phyloP scores from a whole-genome alignment of 2,888 invertebrate genomes.

The Luffia ferchaultella region DNA sequence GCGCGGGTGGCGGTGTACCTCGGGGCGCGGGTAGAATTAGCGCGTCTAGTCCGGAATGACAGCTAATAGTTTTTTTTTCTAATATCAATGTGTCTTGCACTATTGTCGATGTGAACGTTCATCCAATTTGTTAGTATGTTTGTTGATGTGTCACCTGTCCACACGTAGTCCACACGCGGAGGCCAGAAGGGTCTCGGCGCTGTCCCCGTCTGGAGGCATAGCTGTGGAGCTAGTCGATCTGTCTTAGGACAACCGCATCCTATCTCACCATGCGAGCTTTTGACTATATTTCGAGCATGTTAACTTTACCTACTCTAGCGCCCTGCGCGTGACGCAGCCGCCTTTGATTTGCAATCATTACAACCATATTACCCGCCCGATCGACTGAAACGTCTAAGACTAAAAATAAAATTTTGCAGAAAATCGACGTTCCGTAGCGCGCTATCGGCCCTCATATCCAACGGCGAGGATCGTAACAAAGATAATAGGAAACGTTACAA shows the following conservation, averaged over 20 bases:
- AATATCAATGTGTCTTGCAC: slow-evolving; percentile 47
- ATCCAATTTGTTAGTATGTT: slow-evolving; percentile 58
- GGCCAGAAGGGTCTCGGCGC: slow-evolving; percentile 18
- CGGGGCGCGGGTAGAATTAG: slow-evolving; percentile 35
- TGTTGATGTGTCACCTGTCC: slow-evolving; percentile 62
- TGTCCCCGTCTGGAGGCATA: slow-evolving; percentile 30
- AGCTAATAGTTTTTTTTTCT: slow-evolving; percentile 50
- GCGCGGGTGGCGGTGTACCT: background rate
- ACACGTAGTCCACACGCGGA: slow-evolving; percentile 32
- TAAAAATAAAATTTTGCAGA: slow-evolving; percentile 63
- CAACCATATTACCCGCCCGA: slow-evolving; percentile 1
- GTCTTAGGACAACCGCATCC: slow-evolving; percentile 47
- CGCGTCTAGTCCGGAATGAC: slow-evolving; percentile 56
- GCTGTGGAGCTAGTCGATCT: slow-evolving; percentile 47
- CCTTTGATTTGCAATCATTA: slow-evolving; percentile 39
- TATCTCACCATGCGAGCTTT: slow-evolving; percentile 64
- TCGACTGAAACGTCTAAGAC: slow-evolving; percentile 52
- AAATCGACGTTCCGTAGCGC: slow-evolving; percentile 68
- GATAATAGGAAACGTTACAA: slow-evolving; percentile 73
- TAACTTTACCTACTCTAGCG: slow-evolving; percentile 50
- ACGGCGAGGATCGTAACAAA: slow-evolving; percentile 69
- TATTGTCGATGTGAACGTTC: slow-evolving; percentile 47
- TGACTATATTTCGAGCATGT: slow-evolving; percentile 60
- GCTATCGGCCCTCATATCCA: slow-evolving; percentile 66
- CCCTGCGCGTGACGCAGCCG: slow-evolving; percentile 45